Percentiles rank a stretch among this genome's conserved stretches.
These are phyloP conservation scores for Neostethus bicornis DNA, from an alignment of 2,797 vertebrate genomes.

Conservation along the genomic window DNA sequence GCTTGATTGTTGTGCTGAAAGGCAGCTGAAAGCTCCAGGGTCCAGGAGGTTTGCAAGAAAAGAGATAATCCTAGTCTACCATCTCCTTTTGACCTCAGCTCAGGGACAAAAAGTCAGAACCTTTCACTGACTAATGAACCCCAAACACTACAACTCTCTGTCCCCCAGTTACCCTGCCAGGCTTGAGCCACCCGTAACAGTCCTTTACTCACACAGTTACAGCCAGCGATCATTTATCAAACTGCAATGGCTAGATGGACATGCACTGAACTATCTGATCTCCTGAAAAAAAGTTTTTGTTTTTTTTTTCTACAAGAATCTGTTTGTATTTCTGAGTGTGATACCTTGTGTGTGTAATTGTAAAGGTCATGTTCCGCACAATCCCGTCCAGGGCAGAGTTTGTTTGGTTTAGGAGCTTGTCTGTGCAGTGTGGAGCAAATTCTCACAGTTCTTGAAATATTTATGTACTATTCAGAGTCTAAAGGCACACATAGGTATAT, in stretches of 20 bases:
- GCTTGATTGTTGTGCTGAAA: constrained; percentile 56
- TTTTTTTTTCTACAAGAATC: too few relatives aligned
- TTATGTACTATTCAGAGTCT: constrained; percentile 9
- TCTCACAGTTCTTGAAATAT: constrained; percentile 12
- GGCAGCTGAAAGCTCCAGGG: constrained; percentile 43
- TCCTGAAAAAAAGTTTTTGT: constrained; percentile 45
- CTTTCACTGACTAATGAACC: constrained; percentile 70
- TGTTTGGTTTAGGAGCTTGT: constrained; percentile 24
- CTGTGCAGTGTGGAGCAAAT: constrained; percentile 14
- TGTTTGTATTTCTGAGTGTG: constrained; percentile 35
- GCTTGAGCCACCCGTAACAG: constrained; percentile 65
- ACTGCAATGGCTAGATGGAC: constrained; percentile 66
- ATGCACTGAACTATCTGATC: constrained; percentile 62
- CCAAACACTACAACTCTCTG: constrained; percentile 38
- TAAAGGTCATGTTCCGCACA: constrained; percentile 45
- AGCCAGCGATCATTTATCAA: constrained; percentile 79
- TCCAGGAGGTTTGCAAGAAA: constrained; percentile 41
- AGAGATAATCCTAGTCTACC: constrained; percentile 50
- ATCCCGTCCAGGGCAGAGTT: constrained; percentile 24
- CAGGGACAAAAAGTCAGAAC: constrained; percentile 58
- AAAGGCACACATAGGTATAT: constrained; percentile 9
- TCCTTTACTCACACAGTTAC: constrained; percentile 73
- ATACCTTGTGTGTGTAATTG: constrained; percentile 12
- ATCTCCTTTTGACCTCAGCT: constrained; percentile 54
- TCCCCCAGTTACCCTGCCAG: constrained; percentile 59